phyloP scores from a whole-genome alignment of 2,113 vertebrate genomes.

The Jaculus jaculus region DNA sequence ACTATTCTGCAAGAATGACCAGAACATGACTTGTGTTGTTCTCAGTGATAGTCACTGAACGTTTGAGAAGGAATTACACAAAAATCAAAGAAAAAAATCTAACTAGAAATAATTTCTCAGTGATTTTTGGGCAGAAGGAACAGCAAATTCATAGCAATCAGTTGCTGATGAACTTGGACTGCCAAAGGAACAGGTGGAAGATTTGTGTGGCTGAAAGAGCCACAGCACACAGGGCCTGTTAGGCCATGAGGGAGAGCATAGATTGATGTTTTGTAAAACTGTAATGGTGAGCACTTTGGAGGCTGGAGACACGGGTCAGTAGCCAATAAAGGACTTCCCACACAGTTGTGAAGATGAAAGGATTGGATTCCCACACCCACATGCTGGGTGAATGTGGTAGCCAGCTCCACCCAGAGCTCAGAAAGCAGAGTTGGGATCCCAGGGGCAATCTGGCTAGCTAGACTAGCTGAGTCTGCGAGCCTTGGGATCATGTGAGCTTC shows the following conservation, averaged over 20 bases:
- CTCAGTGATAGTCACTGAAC: not conserved
- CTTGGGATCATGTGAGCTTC: no score
- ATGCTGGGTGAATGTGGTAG: no score
- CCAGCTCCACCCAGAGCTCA: no score
- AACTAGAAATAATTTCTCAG: slow-evolving; percentile 1
- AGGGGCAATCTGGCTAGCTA: no score
- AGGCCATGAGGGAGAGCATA: not conserved
- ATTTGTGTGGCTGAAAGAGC: not conserved
- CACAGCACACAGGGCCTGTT: not conserved
- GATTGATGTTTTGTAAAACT: not conserved
- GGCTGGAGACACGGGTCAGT: no score
- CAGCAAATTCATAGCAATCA: not conserved
- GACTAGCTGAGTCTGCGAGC: no score
- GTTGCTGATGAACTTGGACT: not conserved
- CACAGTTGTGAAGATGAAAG: no score
- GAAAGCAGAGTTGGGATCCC: no score
- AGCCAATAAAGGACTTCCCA: no score
- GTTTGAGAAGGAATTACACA: not conserved
- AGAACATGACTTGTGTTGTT: not conserved
- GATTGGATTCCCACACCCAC: no score
- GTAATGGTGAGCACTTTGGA: not conserved
- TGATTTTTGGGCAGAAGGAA: not conserved
- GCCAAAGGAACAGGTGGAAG: not conserved
- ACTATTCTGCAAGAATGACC: not conserved
- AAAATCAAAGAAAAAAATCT: not conserved